Evolutionary conservation across 2,888 invertebrate species (phyloP), one percentile per base, ranked within the genome.

Genomic region (Catocala sponsa): DNA sequence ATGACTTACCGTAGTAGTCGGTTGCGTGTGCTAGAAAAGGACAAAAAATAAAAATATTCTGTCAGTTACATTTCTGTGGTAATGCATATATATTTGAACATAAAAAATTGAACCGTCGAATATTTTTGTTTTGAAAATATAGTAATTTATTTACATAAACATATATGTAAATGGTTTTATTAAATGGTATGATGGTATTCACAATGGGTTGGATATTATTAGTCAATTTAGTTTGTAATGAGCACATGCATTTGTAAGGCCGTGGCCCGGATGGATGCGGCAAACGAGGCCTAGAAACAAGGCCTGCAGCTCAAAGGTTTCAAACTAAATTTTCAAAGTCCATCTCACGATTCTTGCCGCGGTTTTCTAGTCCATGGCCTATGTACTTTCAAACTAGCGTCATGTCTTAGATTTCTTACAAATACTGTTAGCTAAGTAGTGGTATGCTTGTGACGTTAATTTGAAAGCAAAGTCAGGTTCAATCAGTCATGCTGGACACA

Each of bases 1-100:
- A 96, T 96, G 96, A 98, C 99, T 98, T 98, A 99, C 99, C 99
- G 98, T 99, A 99, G 96, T 99, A 99, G 96, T 98, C 99, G 96
- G 98, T 98, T 93, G 98, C 98, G 97, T 98, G 98, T 95, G 98
- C 98, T 98, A 91, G 84, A 92, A 88, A 81, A 78, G 90, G 90
- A 91, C 90, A 94, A 90, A 93, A 88, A 91, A 91, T 88, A 85
- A 89, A 90, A 91, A 89, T 83, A 87, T 84, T 82, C 83, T 81
- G 86, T 92, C 90, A 91, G 86, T 91, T 76, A 79, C 68, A 78
- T 69, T 60, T 76, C 67, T 69, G 74, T 79, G 74, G 68, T 70
- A 59, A 68, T 38, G 59, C 61, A 55, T 54, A 69, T 71, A 65
- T 55, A 70, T 67, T 78, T 68, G 75, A 38, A 72, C 68, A 81